These are phyloP conservation scores for Elephantulus edwardii DNA, from an alignment of 2,113 vertebrate genomes.

Conservation along the genomic window DNA sequence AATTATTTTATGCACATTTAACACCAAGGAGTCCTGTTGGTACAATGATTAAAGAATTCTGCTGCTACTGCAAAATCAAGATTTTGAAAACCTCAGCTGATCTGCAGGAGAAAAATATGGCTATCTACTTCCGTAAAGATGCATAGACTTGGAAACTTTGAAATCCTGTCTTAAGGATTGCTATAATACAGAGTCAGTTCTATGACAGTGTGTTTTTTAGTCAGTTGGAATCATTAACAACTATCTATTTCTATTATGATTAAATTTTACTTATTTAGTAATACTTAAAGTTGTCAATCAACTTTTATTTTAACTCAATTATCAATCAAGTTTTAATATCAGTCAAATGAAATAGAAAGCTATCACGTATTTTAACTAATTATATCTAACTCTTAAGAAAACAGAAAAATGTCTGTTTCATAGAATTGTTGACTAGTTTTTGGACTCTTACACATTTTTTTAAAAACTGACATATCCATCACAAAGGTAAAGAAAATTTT, in stretches of 20 bases:
- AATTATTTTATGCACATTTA: conserved; percentile 7
- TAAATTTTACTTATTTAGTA: conserved; percentile 24
- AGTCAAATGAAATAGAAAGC: not conserved
- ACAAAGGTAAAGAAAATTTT: conserved; percentile 48
- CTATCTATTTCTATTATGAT: not conserved
- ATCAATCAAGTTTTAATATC: not conserved
- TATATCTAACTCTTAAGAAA: conserved; percentile 27
- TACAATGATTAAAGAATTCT: not conserved
- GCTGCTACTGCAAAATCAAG: not conserved
- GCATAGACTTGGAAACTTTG: not conserved
- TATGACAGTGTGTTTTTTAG: not conserved
- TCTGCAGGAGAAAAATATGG: not conserved
- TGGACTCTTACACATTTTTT: not conserved
- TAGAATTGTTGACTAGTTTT: not conserved
- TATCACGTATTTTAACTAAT: conserved; percentile 1
- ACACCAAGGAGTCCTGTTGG: not conserved
- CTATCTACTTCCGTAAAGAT: not conserved
- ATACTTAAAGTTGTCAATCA: not conserved
- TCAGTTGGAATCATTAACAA: not conserved
- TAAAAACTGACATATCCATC: conserved; percentile 12
- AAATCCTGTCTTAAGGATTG: not conserved
- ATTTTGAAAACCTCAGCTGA: not conserved
- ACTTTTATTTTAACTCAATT: not conserved
- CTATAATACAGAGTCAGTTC: not conserved
- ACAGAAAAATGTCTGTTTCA: conserved; percentile 9